Evolutionary conservation across 2,888 invertebrate species (phyloP).

Genomic region (Macrophya annulata): DNA sequence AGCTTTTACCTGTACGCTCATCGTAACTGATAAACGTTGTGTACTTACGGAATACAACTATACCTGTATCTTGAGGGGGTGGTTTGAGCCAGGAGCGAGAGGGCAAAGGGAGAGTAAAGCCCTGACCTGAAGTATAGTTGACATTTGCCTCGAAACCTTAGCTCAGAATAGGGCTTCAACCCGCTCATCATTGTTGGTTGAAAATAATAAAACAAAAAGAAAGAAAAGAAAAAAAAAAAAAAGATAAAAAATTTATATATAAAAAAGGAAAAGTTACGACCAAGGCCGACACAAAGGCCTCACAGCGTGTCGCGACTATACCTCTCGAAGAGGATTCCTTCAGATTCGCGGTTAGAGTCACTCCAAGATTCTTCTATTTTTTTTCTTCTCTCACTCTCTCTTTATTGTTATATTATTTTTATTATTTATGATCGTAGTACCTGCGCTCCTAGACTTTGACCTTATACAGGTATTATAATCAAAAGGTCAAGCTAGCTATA

Average conservation of each 20-base stretch:
- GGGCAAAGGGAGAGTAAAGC: conserved; percentile 48
- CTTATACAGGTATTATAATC: not conserved
- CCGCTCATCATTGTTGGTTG: conserved; percentile 31
- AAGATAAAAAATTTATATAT: not conserved
- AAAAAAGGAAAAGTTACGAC: not conserved
- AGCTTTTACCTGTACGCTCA: not conserved
- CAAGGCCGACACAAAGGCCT: conserved; percentile 44
- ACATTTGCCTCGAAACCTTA: conserved; percentile 74
- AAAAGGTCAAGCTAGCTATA: not conserved
- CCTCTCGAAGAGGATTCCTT: conserved; percentile 3
- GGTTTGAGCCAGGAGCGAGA: not conserved
- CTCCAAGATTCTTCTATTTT: not conserved
- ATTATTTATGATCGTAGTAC: not conserved
- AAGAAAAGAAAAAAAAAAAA: not conserved
- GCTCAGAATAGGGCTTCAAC: conserved; percentile 73
- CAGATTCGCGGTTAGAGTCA: conserved; percentile 2
- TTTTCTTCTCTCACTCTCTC: not conserved
- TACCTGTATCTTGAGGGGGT: not conserved
- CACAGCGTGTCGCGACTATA: not conserved
- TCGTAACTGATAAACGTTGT: not conserved
- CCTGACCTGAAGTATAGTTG: conserved; percentile 71
- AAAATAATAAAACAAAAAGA: not conserved
- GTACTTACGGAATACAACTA: not conserved
- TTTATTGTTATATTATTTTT: not conserved
- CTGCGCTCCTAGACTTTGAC: not conserved